Evolutionary conservation across 2,888 invertebrate species (phyloP), one percentile per base, ranked within the genome.

Genomic region (Philaethria dido): DNA sequence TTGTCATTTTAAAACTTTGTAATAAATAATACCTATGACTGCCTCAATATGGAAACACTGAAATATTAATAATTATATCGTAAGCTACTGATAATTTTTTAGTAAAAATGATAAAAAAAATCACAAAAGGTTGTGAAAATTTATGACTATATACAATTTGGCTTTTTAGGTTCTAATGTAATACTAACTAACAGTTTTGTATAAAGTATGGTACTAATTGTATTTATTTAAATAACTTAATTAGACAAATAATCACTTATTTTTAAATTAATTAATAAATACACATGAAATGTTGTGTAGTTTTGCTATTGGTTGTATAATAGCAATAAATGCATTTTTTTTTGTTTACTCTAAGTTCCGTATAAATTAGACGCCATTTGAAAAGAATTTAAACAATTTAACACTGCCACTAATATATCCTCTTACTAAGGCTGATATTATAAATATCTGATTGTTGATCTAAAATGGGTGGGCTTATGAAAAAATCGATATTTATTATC

Each of bases 321-420:
- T 60, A 59, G 16, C 44, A 59, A 50, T 33, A 18, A 29, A 39
- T 39, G 33, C n/a, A 39, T 2, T 48, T 9, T 48, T 55, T 48
- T 55, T 22, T 25, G 29, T 16, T 54, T 22, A 36, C 0, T 50
- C 22, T 55, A 33, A 16, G 9, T 55, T 20, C 16, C 39, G 0
- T 33, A 22, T 48, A 25, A 48, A 64, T 20, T 42, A 44, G 25
- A 47, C 16, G 36, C 25, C 48, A 47, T 25, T 47, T 44, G 11
- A 59, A 36, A 42, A 50, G 33, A 59, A 50, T 57, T 66, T 54
- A 29, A 44, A 66, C 45, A 48, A 54, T 62, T 33, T n/a, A 59
- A 62, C 69, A 69, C 69, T 69, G 69, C 69, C 69, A 69, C 57
- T 57, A 54, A 47, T 60, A 36, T 64, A 57, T 59, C 57, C 44